Base-by-base conservation (phyloP, 2,113 vertebrate species). In the Pluvianellus socialis region DNA sequence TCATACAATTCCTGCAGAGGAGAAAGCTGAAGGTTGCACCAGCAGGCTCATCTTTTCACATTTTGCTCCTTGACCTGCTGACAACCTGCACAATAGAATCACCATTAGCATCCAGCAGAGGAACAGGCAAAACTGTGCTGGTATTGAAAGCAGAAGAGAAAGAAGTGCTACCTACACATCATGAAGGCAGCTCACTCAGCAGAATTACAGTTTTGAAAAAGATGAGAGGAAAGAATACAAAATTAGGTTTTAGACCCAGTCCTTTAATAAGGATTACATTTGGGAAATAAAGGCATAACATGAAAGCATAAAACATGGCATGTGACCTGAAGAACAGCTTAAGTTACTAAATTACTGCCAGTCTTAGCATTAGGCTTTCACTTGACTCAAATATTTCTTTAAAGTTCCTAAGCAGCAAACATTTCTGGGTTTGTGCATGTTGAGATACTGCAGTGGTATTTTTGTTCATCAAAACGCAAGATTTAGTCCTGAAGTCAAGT, bases 251-350 rank as follows among this genome's bases (percentile, higher is more conserved):
- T n/a, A 82, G 56, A 9, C 11, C 6, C 42, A 55, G 58, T 45
- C 47, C 35, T 94, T 93, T 79, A 92, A 94, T 92, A 66, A 61
- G 82, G 59, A 95, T 92, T 81, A 71, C 24, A 92, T 14, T 86
- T 2, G 0, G 32, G 40, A 91, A 83, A 80, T 35, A 72, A 87
- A 86, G 55, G 32, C 14, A 3, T 50, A 86, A 52, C 16, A 80
- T 23, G 40, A 86, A 23, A 80, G n/a, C 38, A 86, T 45, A 32
- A 70, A 70, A 70, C n/a, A 17, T 19, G 7, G 50, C 33, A 38
- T 4, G 7, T 50, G 63, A 88, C 24, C 73, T 58, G 17, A 68
- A 35, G n/a, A 87, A 28, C 17, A 76, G 30, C 40, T 84, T 44
- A 66, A 71, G 50, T 49, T 14, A 52, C 22, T 62, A 22, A 67